These are phyloP conservation scores for Drosophila austrosaltans DNA, from an alignment of 2,888 invertebrate genomes.

Conservation along the genomic window DNA sequence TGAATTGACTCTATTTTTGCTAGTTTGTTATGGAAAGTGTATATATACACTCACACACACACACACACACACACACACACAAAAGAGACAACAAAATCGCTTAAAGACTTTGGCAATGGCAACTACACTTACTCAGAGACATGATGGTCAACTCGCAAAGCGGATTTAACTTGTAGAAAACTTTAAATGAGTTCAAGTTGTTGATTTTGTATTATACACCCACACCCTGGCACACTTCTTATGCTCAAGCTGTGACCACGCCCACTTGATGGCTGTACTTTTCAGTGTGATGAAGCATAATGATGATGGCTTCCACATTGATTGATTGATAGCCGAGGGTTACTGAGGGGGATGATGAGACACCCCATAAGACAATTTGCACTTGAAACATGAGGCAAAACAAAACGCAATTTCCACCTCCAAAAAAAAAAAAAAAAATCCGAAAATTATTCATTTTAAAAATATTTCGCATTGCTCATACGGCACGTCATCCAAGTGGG, in stretches of 20 bases:
- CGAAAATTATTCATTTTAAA: slow-evolving; percentile 16
- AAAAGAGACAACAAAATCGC: slow-evolving; percentile 49
- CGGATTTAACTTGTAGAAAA: slow-evolving; percentile 71
- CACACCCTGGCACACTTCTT: neutral
- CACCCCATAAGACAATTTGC: slow-evolving; percentile 38
- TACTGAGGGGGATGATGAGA: neutral
- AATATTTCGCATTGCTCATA: slow-evolving; percentile 59
- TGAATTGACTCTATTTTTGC: neutral
- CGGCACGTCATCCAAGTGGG: slow-evolving; percentile 46
- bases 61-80: slow-evolving; percentile 8
- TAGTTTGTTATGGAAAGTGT: neutral
- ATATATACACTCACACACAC: neutral
- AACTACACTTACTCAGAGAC: slow-evolving; percentile 55
- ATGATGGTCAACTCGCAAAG: slow-evolving; percentile 67
- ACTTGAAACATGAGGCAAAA: slow-evolving; percentile 45
- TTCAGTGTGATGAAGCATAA: slow-evolving; percentile 63
- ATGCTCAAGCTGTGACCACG: slow-evolving; percentile 31
- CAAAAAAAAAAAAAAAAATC: slow-evolving; percentile 2
- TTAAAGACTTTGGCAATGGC: slow-evolving; percentile 65
- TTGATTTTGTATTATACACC: slow-evolving; percentile 50
- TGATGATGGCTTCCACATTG: slow-evolving; percentile 69
- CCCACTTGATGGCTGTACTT: slow-evolving; percentile 34
- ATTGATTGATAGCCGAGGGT: slow-evolving; percentile 52
- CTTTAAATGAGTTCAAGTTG: slow-evolving; percentile 77
- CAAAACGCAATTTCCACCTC: slow-evolving; percentile 9